These are phyloP conservation scores for Bradypus variegatus DNA, from an alignment of 2,797 vertebrate species.

Conservation along the genomic window DNA sequence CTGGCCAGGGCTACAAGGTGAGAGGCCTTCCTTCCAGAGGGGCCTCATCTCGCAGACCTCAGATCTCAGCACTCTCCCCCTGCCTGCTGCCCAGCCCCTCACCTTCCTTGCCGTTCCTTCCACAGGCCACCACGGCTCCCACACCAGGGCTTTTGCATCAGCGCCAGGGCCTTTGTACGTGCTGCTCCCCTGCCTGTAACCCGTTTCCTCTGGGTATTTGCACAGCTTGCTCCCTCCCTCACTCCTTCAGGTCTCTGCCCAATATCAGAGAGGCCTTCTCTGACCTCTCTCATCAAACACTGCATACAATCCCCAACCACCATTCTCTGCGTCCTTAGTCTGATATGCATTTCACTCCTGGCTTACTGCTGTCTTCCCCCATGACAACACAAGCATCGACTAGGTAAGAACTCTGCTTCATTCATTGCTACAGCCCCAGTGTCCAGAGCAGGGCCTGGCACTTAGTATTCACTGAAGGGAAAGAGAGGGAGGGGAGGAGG, in stretches of 20 bases:
- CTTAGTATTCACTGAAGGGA: rapidly evolving
- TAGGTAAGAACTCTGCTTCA: neutral
- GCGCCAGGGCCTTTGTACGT: neutral
- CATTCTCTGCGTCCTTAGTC: neutral
- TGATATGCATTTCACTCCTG: neutral
- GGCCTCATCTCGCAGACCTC: neutral
- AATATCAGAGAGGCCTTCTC: neutral
- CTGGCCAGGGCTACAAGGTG: rapidly evolving
- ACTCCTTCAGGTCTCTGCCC: neutral
- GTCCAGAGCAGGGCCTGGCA: neutral
- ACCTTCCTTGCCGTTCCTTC: neutral
- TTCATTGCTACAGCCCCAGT: neutral
- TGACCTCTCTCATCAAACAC: neutral
- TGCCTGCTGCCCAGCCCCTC: neutral
- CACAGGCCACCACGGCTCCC: neutral
- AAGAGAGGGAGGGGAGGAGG: neutral
- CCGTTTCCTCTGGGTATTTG: neutral
- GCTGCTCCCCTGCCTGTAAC: neutral
- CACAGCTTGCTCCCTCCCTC: neutral
- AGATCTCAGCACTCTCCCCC: neutral
- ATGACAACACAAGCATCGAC: neutral
- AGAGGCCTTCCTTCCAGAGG: neutral
- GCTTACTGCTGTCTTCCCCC: too few species aligned
- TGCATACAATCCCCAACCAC: too few species aligned
- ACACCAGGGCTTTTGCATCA: neutral